These are phyloP conservation scores for Cataglyphis hispanica DNA, from an alignment of 1,140 invertebrate species.

Conservation along the genomic window DNA sequence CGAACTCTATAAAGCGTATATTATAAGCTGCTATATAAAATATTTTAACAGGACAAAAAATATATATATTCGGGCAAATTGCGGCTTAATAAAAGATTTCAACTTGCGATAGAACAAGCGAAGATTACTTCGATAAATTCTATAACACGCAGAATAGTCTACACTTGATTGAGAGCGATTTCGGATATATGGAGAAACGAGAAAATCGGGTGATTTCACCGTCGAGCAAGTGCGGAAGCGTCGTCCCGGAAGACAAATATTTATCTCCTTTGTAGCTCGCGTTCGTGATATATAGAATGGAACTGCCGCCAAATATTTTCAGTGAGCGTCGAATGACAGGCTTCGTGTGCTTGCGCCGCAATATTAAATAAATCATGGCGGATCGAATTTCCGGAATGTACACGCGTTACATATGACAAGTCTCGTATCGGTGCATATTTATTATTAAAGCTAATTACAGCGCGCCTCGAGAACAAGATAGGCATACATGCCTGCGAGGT, in stretches of 20 bases:
- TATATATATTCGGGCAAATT: background rate
- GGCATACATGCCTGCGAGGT: background rate
- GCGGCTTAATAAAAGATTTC: background rate
- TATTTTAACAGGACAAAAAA: background rate
- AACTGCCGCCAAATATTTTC: slow-evolving; percentile 46
- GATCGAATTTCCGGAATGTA: background rate
- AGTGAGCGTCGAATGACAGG: background rate
- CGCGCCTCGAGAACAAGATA: background rate
- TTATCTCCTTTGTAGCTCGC: slow-evolving; percentile 50
- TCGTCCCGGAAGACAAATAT: slow-evolving; percentile 54
- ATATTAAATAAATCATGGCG: background rate
- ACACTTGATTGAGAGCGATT: slow-evolving; percentile 6
- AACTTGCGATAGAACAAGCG: background rate
- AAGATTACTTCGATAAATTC: slow-evolving; percentile 21
- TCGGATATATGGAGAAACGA: slow-evolving; percentile 31
- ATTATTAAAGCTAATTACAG: slow-evolving; percentile 54
- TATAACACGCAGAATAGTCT: background rate
- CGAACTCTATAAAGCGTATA: background rate
- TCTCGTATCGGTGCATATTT: slow-evolving; percentile 20
- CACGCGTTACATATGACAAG: background rate
- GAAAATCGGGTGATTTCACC: slow-evolving; percentile 50
- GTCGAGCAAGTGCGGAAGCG: slow-evolving; percentile 32
- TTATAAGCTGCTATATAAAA: background rate
- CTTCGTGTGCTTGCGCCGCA: background rate
- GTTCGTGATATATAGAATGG: slow-evolving; percentile 24